A percentile compares a stretch with the other conserved stretches of the same genome.
Conservation (phyloP, 2,888 invertebrate genomes). For the Aphodius granarius region DNA sequence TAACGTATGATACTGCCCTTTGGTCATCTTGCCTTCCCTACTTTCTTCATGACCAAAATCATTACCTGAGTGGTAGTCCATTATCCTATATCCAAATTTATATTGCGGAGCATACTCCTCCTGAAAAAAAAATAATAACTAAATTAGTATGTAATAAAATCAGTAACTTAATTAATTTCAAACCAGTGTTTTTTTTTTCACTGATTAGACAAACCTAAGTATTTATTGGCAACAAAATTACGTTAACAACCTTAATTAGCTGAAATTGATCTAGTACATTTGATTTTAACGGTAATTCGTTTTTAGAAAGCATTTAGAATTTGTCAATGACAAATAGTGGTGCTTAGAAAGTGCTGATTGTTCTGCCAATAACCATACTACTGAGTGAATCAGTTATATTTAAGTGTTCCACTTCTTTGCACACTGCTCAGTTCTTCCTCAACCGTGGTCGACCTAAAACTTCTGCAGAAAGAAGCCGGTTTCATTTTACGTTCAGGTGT, state of each 20-base stretch:
- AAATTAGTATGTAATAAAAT: neutral
- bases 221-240: too few relatives aligned
- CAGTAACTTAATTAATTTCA: too few relatives aligned
- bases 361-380: neutral
- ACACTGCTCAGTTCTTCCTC: neutral
- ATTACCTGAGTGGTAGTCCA: constrained; percentile 70
- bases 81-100: constrained; percentile 69
- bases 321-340: neutral
- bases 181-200: too few relatives aligned
- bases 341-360: neutral
- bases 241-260: neutral
- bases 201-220: too few relatives aligned
- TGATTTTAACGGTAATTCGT: neutral
- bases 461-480: too few relatives aligned
- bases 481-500: too few relatives aligned
- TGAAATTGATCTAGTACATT: neutral
- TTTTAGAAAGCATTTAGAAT: constrained; percentile 9
- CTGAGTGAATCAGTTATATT: neutral
- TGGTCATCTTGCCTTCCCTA: constrained; percentile 66
- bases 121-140: constrained; percentile 4
- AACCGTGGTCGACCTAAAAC: neutral
- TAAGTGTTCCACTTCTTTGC: neutral
- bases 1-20: constrained; percentile 76
- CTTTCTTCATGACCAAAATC: constrained; percentile 78
- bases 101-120: constrained; percentile 53